A percentile compares a stretch with the other conserved stretches of the same genome.
Evolutionary conservation across 2,113 vertebrate genomes (phyloP).

Genomic region (Regulus satrapa): DNA sequence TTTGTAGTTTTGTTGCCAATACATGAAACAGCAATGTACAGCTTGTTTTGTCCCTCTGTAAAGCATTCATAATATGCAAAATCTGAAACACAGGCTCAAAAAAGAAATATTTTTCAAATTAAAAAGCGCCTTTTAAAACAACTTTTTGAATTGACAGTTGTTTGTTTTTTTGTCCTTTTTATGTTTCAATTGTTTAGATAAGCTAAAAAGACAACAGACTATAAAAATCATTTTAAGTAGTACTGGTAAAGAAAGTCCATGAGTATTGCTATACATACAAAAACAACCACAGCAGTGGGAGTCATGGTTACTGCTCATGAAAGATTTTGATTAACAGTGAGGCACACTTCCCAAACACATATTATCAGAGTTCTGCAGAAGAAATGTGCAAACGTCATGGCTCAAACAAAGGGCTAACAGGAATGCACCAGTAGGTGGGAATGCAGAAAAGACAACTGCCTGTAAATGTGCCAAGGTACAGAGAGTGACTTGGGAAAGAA

Average conservation of each 20-base stretch:
- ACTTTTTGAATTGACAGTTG: neutral
- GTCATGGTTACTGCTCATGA: neutral
- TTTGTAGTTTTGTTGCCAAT: conserved; percentile 3
- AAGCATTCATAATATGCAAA: neutral
- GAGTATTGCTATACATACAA: neutral
- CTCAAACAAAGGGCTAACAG: neutral
- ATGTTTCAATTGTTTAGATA: neutral
- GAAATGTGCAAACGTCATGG: neutral
- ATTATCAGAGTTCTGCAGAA: neutral
- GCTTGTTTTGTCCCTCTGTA: neutral
- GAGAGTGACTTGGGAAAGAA: neutral
- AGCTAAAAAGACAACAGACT: neutral
- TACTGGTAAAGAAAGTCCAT: neutral
- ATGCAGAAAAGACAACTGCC: neutral
- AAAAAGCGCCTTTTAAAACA: neutral
- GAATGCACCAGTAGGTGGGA: neutral
- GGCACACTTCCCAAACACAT: neutral
- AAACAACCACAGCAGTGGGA: neutral
- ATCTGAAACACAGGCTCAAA: neutral
- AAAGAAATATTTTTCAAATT: neutral
- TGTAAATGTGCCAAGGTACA: neutral
- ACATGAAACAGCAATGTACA: neutral
- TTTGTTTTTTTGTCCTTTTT: neutral
- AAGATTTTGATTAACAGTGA: neutral
- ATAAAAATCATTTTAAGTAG: neutral